These are phyloP conservation scores for Aegithalos caudatus DNA, from an alignment of 2,113 vertebrate genomes.

Conservation along the genomic window DNA sequence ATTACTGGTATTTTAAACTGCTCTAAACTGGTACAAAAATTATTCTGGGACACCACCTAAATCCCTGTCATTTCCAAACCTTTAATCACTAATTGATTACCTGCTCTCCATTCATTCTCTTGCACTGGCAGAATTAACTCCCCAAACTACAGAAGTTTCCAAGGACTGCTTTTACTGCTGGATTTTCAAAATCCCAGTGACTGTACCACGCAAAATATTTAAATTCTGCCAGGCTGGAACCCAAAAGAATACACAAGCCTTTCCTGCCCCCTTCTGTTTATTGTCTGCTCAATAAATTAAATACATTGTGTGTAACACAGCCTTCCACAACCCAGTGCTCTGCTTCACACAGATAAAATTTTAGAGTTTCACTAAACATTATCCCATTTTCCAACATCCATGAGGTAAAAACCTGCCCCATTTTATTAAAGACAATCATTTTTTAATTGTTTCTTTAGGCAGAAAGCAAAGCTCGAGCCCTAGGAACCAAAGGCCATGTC, in stretches of 20 bases:
- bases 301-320: neutral
- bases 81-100: neutral
- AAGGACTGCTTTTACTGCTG: neutral
- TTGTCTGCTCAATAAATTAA: neutral
- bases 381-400: neutral
- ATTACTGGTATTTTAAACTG: neutral
- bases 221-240: neutral
- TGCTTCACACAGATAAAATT: neutral
- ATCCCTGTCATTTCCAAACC: neutral
- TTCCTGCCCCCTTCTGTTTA: constrained; percentile 67
- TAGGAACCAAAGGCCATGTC: neutral
- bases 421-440: neutral
- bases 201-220: neutral
- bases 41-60: neutral
- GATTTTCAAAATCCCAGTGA: neutral
- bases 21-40: neutral
- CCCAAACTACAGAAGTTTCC: neutral
- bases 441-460: neutral
- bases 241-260: neutral
- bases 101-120: neutral
- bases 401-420: neutral
- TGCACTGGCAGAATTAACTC: neutral
- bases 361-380: neutral
- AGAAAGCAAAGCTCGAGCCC: neutral
- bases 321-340: neutral